Conservation (phyloP, 1,140 invertebrate species). For the Dysdera silvatica region DNA sequence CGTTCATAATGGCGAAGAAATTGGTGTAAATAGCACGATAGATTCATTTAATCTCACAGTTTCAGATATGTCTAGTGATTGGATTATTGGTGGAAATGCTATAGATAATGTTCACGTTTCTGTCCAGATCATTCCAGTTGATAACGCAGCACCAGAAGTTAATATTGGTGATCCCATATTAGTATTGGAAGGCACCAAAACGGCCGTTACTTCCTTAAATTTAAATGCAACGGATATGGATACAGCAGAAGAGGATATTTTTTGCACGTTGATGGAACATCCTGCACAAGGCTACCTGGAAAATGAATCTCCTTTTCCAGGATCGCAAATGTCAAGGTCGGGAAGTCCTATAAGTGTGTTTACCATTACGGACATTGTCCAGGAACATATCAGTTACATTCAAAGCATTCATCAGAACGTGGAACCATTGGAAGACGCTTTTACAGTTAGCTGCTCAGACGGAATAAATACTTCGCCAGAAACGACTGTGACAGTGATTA, state of each 20-base stretch:
- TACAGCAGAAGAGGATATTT: slow-evolving; percentile 39
- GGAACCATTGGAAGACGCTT: slow-evolving; percentile 42
- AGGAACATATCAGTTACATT: slow-evolving; percentile 43
- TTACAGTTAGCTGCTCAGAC: slow-evolving; percentile 44
- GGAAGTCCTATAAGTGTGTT: slow-evolving; percentile 44
- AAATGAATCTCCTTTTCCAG: slow-evolving; percentile 40
- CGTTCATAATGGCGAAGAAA: slow-evolving; percentile 41
- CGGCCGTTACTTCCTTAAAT: slow-evolving; percentile 37
- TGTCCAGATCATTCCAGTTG: slow-evolving; percentile 41
- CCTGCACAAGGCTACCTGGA: slow-evolving; percentile 44
- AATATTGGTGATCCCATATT: slow-evolving; percentile 30
- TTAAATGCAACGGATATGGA: slow-evolving; percentile 43
- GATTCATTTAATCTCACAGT: slow-evolving; percentile 43
- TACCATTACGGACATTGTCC: slow-evolving; percentile 37
- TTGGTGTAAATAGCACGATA: slow-evolving; percentile 35
- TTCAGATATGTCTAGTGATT: slow-evolving; percentile 39
- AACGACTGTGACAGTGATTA: slow-evolving; percentile 37
- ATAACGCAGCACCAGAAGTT: slow-evolving; percentile 40
- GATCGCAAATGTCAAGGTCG: slow-evolving; percentile 40
- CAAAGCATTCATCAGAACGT: slow-evolving; percentile 45
- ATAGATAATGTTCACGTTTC: slow-evolving; percentile 39
- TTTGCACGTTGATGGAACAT: slow-evolving; percentile 42
- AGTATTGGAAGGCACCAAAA: slow-evolving; percentile 43
- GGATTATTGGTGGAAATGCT: slow-evolving; percentile 37
- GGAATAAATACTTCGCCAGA: slow-evolving; percentile 40